Evolutionary conservation across 2,113 vertebrate species (phyloP).

Genomic region (Clarias magur): DNA sequence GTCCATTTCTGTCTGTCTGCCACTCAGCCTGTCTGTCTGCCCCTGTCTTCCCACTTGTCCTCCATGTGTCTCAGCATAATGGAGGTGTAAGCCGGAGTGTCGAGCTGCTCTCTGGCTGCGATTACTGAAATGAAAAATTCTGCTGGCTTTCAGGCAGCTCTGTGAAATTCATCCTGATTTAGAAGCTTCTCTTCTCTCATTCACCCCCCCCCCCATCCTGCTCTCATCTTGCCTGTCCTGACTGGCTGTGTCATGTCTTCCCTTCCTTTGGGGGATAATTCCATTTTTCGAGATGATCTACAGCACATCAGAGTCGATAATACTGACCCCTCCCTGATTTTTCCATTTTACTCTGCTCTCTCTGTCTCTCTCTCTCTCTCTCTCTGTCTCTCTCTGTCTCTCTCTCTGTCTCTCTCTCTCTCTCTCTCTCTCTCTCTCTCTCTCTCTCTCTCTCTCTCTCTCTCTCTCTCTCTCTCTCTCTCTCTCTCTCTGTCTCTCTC

Average conservation of each 20-base stretch:
- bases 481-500: neutral
- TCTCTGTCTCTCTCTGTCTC: neutral
- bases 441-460: neutral
- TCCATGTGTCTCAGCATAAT: neutral
- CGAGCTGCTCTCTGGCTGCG: neutral
- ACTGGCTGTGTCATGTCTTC: constrained; percentile 19
- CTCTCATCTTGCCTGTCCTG: constrained; percentile 12
- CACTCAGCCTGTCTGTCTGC: neutral
- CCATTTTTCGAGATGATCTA: constrained; percentile 27
- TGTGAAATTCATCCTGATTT: constrained; percentile 27
- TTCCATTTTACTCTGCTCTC: constrained; percentile 3
- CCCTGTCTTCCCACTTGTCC: too few relatives aligned
- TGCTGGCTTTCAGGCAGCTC: neutral
- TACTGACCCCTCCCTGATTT: constrained; percentile 12
- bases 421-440: neutral
- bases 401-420: neutral
- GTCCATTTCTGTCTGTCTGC: neutral
- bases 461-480: too few relatives aligned
- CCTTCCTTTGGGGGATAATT: constrained; percentile 24
- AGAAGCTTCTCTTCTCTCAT: constrained; percentile 5
- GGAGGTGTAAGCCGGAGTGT: neutral
- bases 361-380: neutral
- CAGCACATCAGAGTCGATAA: constrained; percentile 26
- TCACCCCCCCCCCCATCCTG: too few relatives aligned
- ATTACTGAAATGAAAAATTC: constrained; percentile 32